Evolutionary conservation across 2,113 vertebrate genomes (phyloP), one percentile per base, ranked within the genome.

Genomic region (Nyctibius bracteatus): DNA sequence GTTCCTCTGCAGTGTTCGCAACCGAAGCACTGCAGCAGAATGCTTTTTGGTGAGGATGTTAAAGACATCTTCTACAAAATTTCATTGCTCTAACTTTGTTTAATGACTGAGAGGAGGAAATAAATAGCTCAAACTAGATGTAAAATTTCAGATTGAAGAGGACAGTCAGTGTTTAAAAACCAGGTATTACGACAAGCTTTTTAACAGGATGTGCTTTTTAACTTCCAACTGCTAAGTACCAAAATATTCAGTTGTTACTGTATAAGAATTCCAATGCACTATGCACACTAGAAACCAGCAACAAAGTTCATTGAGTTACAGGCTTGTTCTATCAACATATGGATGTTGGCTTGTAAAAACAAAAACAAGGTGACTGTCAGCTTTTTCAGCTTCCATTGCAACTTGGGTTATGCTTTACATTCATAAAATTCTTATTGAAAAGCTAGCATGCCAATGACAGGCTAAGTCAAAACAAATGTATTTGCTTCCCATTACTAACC

Each of bases 1-100:
- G 73, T 79, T 94, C 41, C 72, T 87, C 84, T 88, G 95, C 88
- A 88, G 90, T 62, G 55, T 77, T 92, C 72, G 78, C 74, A 88
- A 8, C 52, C 0, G 0, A 86, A 81, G 61, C 71, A 91, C 96
- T 95, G 95, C 94, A 91, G 89, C 62, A 81, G 61, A 92, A 52
- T 88, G 63, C 51, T 93, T 88, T 58, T 81, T 6, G 3, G 23
- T 72, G 65, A 90, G 61, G 66, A 11, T 55, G 30, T 54, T 55
- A 25, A 47, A 74, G 44, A 25, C 10, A 10, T 86, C 19, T 86
- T 85, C 86, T 77, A 39, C 22, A 70, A 39, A 51, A 63, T 89
- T 33, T 55, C 21, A 37, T 37, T 24, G 28, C 44, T 94, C 30
- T 57, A n/a, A 73, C 72, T 93, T 54, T 71, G 30, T 44, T 87